Conservation (phyloP, 2,797 vertebrate genomes). For the Phoxinus dragarum region DNA sequence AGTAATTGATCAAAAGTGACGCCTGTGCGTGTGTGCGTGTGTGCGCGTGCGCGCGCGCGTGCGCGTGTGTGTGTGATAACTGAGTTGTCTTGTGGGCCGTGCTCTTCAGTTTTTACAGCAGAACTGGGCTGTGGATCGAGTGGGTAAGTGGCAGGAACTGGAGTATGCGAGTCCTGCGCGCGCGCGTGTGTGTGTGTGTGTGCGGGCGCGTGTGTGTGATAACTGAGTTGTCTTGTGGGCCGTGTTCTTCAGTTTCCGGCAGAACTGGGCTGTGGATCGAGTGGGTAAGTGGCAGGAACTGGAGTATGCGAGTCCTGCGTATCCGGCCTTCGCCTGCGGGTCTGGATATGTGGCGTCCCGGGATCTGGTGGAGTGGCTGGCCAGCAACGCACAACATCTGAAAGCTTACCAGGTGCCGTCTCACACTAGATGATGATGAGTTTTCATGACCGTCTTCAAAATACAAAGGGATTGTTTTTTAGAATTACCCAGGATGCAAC, state of each 20-base stretch:
- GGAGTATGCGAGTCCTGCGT: constrained; percentile 93
- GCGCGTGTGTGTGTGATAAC: too few species aligned
- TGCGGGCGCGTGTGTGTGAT: too few species aligned
- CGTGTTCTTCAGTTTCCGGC: constrained; percentile 87
- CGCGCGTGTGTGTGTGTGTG: too few species aligned
- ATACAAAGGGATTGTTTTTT: neutral
- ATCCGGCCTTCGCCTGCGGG: constrained; percentile 96
- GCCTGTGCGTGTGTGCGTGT: too few species aligned
- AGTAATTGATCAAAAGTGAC: too few species aligned
- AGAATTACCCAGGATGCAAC: neutral
- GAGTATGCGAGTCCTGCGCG: constrained; percentile 90
- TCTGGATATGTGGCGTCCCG: constrained; percentile 93
- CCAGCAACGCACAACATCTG: constrained; percentile 86
- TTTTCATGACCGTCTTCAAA: neutral
- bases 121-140: constrained; percentile 97
- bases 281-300: constrained; percentile 98
- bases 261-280: constrained; percentile 97
- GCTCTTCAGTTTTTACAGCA: constrained; percentile 93
- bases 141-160: constrained; percentile 98
- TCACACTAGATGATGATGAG: neutral
- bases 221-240: neutral
- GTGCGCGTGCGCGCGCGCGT: too few species aligned
- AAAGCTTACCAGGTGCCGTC: constrained; percentile 92
- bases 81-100: neutral
- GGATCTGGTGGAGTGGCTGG: constrained; percentile 93